phyloP scores from a whole-genome alignment of 2,113 vertebrate genomes.

The Anoura caudifer region DNA sequence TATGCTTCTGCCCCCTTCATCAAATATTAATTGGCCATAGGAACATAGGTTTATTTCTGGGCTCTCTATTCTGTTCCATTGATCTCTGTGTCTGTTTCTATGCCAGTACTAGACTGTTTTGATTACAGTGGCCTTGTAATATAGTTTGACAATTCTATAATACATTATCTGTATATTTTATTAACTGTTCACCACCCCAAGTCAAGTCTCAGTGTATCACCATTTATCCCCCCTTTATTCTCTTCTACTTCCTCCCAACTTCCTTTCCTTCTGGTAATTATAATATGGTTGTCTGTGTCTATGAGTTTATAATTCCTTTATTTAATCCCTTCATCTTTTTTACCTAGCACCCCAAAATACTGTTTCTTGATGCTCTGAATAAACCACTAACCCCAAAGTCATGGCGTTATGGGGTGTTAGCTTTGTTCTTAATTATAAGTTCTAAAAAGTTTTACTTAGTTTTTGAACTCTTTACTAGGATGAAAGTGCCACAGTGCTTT shows the following conservation, averaged over 20 bases:
- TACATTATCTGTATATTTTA: neutral
- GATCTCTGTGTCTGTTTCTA: no score
- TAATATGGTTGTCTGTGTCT: neutral
- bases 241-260: neutral
- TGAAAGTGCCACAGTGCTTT: slow-evolving; percentile 77
- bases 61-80: no score
- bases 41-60: no score
- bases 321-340: neutral
- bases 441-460: slow-evolving; percentile 79
- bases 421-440: slow-evolving; percentile 80
- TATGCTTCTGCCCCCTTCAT: no score
- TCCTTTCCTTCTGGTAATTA: neutral
- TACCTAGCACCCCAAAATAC: slow-evolving; percentile 37
- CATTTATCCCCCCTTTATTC: neutral
- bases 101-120: no score
- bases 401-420: slow-evolving; percentile 67
- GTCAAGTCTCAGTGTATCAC: neutral
- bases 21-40: no score
- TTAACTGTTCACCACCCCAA: neutral
- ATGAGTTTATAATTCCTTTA: neutral
- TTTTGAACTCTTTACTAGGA: slow-evolving; percentile 79
- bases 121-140: no score
- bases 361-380: slow-evolving; percentile 79
- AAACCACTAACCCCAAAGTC: slow-evolving; percentile 76
- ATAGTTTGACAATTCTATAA: neutral